These are phyloP conservation scores for Sandelia bainsii DNA, from an alignment of 2,797 vertebrate genomes.

Conservation along the genomic window DNA sequence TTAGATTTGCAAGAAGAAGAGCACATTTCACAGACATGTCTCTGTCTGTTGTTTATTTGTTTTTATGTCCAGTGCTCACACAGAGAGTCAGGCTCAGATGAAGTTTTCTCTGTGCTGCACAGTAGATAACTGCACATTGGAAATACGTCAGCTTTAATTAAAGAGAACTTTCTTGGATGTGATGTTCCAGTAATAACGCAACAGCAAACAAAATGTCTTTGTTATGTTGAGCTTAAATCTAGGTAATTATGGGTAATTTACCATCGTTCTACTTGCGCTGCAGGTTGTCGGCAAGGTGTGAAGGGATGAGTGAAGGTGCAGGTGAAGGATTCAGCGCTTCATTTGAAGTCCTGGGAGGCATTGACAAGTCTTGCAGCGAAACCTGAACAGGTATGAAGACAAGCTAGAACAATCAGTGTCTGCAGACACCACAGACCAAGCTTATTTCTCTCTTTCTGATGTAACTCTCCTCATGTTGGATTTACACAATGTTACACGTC, in stretches of 20 bases:
- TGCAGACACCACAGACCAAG: constrained; percentile 41
- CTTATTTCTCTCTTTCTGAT: constrained; percentile 43
- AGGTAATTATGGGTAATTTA: constrained; percentile 77
- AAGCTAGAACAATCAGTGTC: constrained; percentile 72
- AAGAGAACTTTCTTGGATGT: constrained; percentile 40
- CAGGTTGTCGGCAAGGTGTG: constrained; percentile 70
- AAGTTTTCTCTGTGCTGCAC: constrained; percentile 51
- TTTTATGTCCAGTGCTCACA: constrained; percentile 55
- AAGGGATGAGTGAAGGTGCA: constrained; percentile 64
- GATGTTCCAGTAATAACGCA: constrained; percentile 60
- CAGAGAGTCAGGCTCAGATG: constrained; percentile 42
- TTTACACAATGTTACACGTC: constrained; percentile 51
- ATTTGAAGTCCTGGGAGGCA: constrained; percentile 73
- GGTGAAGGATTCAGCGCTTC: constrained; percentile 58
- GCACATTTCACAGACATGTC: constrained; percentile 63
- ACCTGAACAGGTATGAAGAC: constrained; percentile 75
- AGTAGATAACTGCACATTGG: constrained; percentile 52
- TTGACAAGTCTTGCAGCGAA: constrained; percentile 72
- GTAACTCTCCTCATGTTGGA: constrained; percentile 38
- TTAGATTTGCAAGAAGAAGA: constrained; percentile 77
- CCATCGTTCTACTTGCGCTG: constrained; percentile 38
- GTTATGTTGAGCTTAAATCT: constrained; percentile 54
- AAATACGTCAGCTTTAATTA: constrained; percentile 71
- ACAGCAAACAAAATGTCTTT: constrained; percentile 67
- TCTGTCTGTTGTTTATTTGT: constrained; percentile 52